Base-by-base conservation (phyloP, 2,113 vertebrate species). In the Chascanopsetta lugubris region DNA sequence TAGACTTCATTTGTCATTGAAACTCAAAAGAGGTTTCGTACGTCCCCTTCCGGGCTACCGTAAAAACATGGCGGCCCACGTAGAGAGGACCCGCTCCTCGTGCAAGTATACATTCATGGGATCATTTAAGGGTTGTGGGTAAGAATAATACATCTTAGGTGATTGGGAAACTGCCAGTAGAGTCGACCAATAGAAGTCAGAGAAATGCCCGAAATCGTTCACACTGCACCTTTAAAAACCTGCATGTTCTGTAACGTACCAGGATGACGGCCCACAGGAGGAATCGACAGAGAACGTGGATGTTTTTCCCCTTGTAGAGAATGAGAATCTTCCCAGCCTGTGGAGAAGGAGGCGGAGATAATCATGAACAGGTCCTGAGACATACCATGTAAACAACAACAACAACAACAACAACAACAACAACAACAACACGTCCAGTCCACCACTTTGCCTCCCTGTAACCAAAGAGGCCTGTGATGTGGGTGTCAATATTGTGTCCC, bases 301-400 rank as follows among this genome's bases (percentile, higher is more conserved):
- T 0, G 40, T 85, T 89, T 62, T 65, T 77, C 53, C 85, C 88
- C 68, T 77, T 89, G 77, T 88, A 93, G 83, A 86, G 91, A 51
- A 94, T 66, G 24, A 93, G 74, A 55, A 94, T 93, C 73, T 94
- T 94, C 72, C 91, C 91, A 34, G 90, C 81, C 92, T 95, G 79
- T 6, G 69, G 79, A 89, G 32, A 80, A 56, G 57, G 50, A 78
- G 26, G 34, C 36, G 55, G 25, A 62, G 48, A 72, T 72, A 51
- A 72, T 78, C 75, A 63, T 2, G n/a, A n/a, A 56, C 54, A 51
- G 69, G 64, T 61, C 79, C 80, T 69, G 46, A 76, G 60, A 81
- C 77, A 69, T 47, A 32, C 38, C n/a, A 43, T 47, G 50, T 82
- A 70, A 82, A 73, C 56, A 73, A 32, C 24, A 61, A 42, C 49